phyloP scores from a whole-genome alignment of 2,113 vertebrate species.

The Myanophis thanlyinensis region DNA sequence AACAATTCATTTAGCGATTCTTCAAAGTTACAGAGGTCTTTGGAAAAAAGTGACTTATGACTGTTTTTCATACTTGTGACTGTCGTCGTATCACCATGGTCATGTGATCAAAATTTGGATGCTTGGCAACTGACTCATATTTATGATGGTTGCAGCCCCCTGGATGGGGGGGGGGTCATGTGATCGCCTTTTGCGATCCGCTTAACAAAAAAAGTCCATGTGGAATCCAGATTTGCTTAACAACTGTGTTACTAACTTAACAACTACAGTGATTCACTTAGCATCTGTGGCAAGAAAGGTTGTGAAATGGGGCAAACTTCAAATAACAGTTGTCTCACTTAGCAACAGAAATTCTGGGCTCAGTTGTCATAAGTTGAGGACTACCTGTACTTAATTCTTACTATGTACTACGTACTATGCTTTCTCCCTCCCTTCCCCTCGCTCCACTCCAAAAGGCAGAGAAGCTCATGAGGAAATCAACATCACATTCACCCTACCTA shows the following conservation, averaged over 20 bases:
- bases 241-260: neutral
- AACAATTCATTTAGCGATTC: neutral
- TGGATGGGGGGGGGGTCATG: too few relatives aligned
- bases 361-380: neutral
- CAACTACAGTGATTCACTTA: neutral
- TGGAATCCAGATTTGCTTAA: neutral
- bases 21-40: neutral
- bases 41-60: neutral
- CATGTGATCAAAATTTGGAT: neutral
- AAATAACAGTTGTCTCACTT: neutral
- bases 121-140: neutral
- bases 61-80: neutral
- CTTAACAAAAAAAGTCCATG: neutral
- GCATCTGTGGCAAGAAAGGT: neutral
- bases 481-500: constrained; percentile 91
- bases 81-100: neutral
- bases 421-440: constrained; percentile 3
- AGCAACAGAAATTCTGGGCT: neutral
- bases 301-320: neutral
- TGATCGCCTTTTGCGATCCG: neutral
- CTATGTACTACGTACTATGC: neutral
- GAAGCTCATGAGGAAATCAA: constrained; percentile 96
- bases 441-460: constrained; percentile 74
- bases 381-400: neutral
- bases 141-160: neutral